Evolutionary conservation across 2,113 vertebrate species (phyloP).

Genomic region (Cochlearius cochlearius): DNA sequence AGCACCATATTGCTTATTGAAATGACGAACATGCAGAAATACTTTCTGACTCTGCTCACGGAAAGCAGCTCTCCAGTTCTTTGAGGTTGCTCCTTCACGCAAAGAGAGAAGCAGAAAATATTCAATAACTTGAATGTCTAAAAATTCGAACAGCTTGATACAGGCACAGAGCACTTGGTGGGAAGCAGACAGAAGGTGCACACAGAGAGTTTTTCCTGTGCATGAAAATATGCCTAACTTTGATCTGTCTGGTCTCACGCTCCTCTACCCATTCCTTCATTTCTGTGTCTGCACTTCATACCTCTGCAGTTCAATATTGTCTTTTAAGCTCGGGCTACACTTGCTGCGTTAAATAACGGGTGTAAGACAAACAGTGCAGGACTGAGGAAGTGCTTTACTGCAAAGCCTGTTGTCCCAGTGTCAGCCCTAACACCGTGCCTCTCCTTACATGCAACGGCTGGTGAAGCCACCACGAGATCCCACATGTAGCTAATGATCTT

Average conservation of each 20-base stretch:
- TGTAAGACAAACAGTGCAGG: background rate
- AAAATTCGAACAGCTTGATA: background rate
- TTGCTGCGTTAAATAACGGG: background rate
- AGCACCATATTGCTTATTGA: background rate
- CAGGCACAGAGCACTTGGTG: background rate
- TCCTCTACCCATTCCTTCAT: background rate
- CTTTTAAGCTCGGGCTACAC: background rate
- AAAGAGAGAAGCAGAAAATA: background rate
- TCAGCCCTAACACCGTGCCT: too few relatives aligned
- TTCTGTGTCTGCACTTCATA: background rate
- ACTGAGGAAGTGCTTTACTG: background rate
- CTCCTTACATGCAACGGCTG: fast-evolving
- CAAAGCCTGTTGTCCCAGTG: background rate
- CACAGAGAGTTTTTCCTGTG: background rate
- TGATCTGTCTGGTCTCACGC: background rate
- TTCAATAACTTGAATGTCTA: background rate
- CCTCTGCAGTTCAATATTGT: background rate
- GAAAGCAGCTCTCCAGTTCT: background rate
- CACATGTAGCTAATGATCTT: background rate
- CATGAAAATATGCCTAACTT: background rate
- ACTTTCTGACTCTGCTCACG: background rate
- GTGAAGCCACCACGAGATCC: background rate
- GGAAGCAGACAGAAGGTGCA: background rate
- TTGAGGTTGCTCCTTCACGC: background rate
- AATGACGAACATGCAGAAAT: fast-evolving